Evolutionary conservation across 2,888 invertebrate species (phyloP), one percentile per base, ranked within the genome.

Genomic region (Sphaerophoria taeniata): DNA sequence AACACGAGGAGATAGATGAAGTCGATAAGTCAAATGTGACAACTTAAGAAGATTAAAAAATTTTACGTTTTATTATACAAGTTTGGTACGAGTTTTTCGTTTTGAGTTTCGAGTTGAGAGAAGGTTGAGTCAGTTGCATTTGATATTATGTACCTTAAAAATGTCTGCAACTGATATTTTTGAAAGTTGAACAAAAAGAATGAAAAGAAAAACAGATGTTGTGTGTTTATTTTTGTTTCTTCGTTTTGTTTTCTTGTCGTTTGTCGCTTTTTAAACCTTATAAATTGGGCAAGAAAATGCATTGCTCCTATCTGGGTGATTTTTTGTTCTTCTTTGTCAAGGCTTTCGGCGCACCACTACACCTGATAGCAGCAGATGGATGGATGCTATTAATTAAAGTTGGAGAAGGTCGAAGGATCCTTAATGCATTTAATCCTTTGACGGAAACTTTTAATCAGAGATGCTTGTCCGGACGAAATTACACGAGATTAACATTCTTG

Each of bases 1-100:
- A 16, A 65, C 34, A 65, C 65, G 65, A 49, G 7, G 49, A 65
- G 65, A 65, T 65, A 65, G 65, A 65, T 65, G 65, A 34, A 45
- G 65, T 49, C 65, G 65, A 65, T 65, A 65, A 65, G 65, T 65
- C 65, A 65, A 65, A 65, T 65, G 65, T 65, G 65, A 65, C 65
- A 65, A 65, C 65, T 65, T 65, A 49, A 65, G 65, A 65, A 65
- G 65, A 65, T 65, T 65, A 65, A 49, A 65, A 24, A 65, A 65
- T 65, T 65, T 49, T 65, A 65, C 49, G 65, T 65, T 65, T 65
- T 65, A 49, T 65, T 49, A 49, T 65, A 65, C 65, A 65, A 65
- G 65, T 65, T 65, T 53, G 53, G 53, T 43, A 9, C 12, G 12
- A 39, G 24, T 24, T 39, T 4, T 36, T 6, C 14, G 58, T 58